A percentile compares a stretch with the other conserved stretches of the same genome.
These are phyloP conservation scores for Dipodomys ordii DNA, from an alignment of 2,113 vertebrate genomes.

Conservation along the genomic window DNA sequence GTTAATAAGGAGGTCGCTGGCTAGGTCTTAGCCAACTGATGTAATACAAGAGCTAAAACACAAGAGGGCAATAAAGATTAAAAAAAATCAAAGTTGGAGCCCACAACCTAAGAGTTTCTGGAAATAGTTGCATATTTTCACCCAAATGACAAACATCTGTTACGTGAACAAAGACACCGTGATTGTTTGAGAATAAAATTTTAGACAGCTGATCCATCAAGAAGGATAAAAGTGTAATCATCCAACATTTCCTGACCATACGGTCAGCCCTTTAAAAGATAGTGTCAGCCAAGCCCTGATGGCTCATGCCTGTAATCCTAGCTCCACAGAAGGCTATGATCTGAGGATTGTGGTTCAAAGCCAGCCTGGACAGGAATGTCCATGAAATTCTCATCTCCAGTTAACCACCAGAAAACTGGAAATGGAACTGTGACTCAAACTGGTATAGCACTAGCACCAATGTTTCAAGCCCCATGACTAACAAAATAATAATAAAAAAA, in stretches of 20 bases:
- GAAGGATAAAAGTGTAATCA: constrained; percentile 45
- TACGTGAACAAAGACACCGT: constrained; percentile 77
- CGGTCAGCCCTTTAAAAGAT: background rate
- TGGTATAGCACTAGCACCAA: too few species aligned
- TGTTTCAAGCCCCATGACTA: too few species aligned
- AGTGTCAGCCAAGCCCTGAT: too few species aligned
- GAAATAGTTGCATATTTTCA: constrained; percentile 81
- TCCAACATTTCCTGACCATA: background rate
- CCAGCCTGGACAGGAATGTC: too few species aligned
- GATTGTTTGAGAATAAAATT: constrained; percentile 68
- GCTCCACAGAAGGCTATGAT: too few species aligned
- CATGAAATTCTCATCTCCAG: too few species aligned
- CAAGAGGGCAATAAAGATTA: constrained; percentile 87
- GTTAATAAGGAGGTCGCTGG: background rate
- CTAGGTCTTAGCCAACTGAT: constrained; percentile 22
- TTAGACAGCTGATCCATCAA: constrained; percentile 5
- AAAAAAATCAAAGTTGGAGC: constrained; percentile 35
- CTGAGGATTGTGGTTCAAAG: too few species aligned
- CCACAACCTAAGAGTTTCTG: constrained; percentile 66
- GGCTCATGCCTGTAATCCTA: too few species aligned
- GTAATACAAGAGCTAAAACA: constrained; percentile 79
- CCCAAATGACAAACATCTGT: constrained; percentile 85
- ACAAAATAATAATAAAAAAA: too few species aligned
- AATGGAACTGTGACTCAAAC: too few species aligned
- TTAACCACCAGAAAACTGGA: too few species aligned